Evolutionary conservation across 2,113 vertebrate genomes (phyloP).

Genomic region (Tylochromis polylepis): DNA sequence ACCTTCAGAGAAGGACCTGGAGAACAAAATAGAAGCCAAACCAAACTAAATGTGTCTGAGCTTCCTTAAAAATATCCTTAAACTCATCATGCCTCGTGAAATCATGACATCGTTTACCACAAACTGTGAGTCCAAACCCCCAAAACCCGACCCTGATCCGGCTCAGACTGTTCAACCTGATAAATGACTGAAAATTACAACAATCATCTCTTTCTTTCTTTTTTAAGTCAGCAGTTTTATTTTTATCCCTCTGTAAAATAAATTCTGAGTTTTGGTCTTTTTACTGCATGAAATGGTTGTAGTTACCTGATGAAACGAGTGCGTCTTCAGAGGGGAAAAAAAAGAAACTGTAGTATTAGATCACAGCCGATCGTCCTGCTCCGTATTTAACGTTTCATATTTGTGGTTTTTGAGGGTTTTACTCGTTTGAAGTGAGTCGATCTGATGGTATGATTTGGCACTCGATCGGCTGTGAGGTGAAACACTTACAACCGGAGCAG

Average conservation of each 20-base stretch:
- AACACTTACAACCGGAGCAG: too few species aligned
- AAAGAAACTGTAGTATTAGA: neutral
- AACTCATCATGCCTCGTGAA: too few species aligned
- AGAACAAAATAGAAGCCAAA: neutral
- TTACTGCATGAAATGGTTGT: accelerated
- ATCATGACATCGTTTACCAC: neutral
- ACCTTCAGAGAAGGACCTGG: neutral
- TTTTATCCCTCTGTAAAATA: too few species aligned
- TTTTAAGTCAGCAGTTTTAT: neutral
- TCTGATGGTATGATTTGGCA: neutral
- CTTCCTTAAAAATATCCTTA: neutral
- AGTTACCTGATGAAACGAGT: neutral
- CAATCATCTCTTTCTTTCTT: neutral
- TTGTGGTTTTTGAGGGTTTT: neutral
- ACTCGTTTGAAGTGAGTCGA: neutral
- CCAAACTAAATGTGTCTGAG: neutral
- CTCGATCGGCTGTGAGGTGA: neutral
- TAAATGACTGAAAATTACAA: neutral
- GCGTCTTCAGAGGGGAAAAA: neutral
- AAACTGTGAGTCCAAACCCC: neutral
- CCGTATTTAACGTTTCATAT: neutral
- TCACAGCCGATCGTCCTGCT: neutral
- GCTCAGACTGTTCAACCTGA: neutral
- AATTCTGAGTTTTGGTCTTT: neutral
- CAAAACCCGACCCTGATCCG: neutral